Percentiles rank a stretch among this genome's conserved stretches.
phyloP scores from a whole-genome alignment of 2,888 invertebrate genomes.

The Cantharis rufa region DNA sequence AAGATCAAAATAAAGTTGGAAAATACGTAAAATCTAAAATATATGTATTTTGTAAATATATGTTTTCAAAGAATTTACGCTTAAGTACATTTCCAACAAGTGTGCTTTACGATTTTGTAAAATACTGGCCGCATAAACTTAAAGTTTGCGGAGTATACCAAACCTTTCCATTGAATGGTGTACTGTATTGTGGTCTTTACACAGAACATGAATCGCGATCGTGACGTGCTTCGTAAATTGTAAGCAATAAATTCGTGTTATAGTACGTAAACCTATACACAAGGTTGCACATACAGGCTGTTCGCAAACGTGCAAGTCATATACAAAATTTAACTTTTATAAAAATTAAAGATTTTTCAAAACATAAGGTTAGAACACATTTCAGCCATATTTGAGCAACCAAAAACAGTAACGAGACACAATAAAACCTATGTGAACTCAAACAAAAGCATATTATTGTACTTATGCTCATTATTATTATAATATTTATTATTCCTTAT shows the following conservation, averaged over 20 bases:
- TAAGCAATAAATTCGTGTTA: neutral
- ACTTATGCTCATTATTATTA: too few species aligned
- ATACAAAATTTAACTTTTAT: too few species aligned
- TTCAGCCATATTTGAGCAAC: too few species aligned
- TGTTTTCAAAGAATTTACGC: neutral
- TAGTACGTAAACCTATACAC: neutral
- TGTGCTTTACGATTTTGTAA: neutral
- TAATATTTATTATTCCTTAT: too few species aligned
- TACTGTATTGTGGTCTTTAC: neutral
- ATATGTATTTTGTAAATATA: neutral
- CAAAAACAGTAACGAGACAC: too few species aligned
- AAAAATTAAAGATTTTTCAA: too few species aligned
- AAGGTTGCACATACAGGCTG: neutral
- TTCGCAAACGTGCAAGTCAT: neutral
- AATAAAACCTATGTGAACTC: too few species aligned
- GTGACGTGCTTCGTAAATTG: neutral
- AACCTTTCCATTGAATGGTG: neutral
- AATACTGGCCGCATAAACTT: neutral
- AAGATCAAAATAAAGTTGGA: neutral
- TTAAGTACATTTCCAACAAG: neutral
- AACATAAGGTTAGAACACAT: too few species aligned
- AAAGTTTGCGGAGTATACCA: neutral
- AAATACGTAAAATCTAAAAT: neutral
- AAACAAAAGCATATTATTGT: too few species aligned
- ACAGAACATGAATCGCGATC: neutral